Base-by-base conservation (phyloP, 2,113 vertebrate genomes). In the Salvelinus alpinus region DNA sequence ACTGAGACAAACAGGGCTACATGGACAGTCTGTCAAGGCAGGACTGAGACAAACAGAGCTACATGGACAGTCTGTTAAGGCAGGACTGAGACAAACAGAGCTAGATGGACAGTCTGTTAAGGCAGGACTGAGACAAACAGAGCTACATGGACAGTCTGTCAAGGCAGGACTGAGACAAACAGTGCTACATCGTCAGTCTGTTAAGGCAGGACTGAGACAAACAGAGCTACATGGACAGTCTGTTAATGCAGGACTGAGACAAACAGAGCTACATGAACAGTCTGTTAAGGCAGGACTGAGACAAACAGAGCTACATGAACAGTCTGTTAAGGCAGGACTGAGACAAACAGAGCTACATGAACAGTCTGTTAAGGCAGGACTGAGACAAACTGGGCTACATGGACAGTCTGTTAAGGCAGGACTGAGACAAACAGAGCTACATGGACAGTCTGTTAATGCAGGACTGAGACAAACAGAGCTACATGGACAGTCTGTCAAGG, bases 371-470 rank as follows among this genome's bases (percentile, higher is more conserved):
- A 31, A 31, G 5, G 31, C 31, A 31, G 31, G 31, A 31, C 31
- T 31, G 31, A 85, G 29, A 83, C 73, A 78, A 65, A 77, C 54
- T 64, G 64, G 72, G 82, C 80, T 44, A 44, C 31, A 31, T 31
- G 31, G 5, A 31, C 5, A 31, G 31, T 31, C 5, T 31, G 31
- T 31, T 6, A 31, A 31, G 31, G 5, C 31, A 6, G 31, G 31
- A 31, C 31, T 31, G 5, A 85, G 29, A 83, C 73, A 78, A 65
- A 77, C 54, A 66, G 64, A 72, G 82, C 80, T 44, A 44, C 31
- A 31, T 31, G 31, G 31, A 31, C 31, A 31, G 31, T 31, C 5
- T 31, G 31, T 31, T 31, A 31, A 31, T 5, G 31, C 31, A 31
- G 31, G 31, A 31, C 31, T 31, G 31, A 85, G 29, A 83, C 73